These are phyloP conservation scores for Podarcis raffonei DNA, from an alignment of 2,113 vertebrate genomes.

Conservation along the genomic window DNA sequence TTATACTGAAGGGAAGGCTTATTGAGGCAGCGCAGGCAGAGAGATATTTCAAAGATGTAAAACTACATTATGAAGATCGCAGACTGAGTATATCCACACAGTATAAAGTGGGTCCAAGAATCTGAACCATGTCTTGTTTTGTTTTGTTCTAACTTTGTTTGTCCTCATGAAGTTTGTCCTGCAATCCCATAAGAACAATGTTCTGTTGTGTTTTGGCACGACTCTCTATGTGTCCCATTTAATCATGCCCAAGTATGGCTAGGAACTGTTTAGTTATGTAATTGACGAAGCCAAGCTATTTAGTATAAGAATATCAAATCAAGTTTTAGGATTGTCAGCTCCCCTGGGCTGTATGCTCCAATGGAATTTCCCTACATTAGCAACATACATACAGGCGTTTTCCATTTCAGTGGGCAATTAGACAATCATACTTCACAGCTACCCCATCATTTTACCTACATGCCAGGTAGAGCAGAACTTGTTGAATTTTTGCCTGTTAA, in stretches of 20 bases:
- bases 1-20: fast-evolving
- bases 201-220: neutral
- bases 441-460: neutral
- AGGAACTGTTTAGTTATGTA: neutral
- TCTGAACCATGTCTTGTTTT: neutral
- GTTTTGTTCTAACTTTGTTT: neutral
- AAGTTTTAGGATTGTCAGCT: neutral
- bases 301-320: neutral
- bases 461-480: neutral
- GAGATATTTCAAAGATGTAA: neutral
- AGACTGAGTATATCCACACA: fast-evolving
- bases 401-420: no score
- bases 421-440: no score
- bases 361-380: no score
- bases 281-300: neutral
- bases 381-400: no score
- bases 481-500: neutral
- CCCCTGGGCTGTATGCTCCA: neutral
- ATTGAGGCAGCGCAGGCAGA: neutral
- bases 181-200: fast-evolving
- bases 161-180: fast-evolving
- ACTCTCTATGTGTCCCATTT: slow-evolving; percentile 6
- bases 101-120: fast-evolving
- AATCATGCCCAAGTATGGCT: fast-evolving
- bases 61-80: fast-evolving